These are phyloP conservation scores for Grapholita molesta DNA, from an alignment of 1,140 invertebrate genomes.

Conservation along the genomic window DNA sequence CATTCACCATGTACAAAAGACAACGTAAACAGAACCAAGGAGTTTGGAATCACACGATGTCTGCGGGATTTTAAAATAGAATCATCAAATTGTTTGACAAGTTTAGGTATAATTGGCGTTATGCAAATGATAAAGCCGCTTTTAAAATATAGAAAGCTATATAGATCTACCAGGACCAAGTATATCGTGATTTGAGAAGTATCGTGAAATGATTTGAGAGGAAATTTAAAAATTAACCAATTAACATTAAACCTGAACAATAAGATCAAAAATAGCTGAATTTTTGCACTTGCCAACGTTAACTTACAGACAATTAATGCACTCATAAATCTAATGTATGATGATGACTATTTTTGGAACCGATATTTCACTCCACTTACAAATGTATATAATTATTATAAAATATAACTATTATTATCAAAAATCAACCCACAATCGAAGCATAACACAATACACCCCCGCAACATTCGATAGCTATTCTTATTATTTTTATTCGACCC, in stretches of 20 bases:
- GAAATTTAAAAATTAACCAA: no score
- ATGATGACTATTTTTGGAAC: not conserved
- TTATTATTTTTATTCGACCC: conserved; percentile 62
- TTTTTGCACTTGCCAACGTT: no score
- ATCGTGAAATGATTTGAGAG: no score
- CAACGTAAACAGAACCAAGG: not conserved
- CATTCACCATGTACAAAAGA: conserved; percentile 1
- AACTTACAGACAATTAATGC: no score
- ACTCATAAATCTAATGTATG: not conserved
- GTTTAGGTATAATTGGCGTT: conserved; percentile 27
- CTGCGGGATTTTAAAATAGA: not conserved
- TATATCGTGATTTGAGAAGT: no score
- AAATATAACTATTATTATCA: not conserved
- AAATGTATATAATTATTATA: conserved; percentile 28
- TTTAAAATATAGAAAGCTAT: no score
- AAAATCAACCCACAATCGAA: conserved; percentile 12
- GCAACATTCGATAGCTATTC: conserved; percentile 42
- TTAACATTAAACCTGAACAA: no score
- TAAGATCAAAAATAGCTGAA: no score
- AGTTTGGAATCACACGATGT: not conserved
- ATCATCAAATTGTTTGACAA: conserved; percentile 27
- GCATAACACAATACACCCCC: conserved; percentile 54
- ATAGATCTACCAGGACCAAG: no score
- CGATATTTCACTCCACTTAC: not conserved
- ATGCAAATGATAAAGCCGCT: no score